Evolutionary conservation across 2,113 vertebrate species (phyloP).

Genomic region (Archocentrus centrarchus): DNA sequence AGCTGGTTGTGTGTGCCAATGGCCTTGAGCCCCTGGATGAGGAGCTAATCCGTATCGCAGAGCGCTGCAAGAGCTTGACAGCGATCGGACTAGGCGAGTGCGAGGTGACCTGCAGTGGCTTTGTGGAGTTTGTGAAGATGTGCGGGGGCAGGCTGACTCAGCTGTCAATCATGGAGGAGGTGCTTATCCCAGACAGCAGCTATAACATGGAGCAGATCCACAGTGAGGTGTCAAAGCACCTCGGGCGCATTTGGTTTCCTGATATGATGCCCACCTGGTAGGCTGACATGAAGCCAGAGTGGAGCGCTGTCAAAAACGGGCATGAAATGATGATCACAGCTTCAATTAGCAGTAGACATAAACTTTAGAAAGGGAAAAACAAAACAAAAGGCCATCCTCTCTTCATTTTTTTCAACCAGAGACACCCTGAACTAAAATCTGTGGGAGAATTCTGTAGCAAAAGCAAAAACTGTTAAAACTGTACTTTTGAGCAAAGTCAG

Average conservation of each 20-base stretch:
- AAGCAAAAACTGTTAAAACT: too few relatives aligned
- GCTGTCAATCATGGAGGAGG: constrained; percentile 96
- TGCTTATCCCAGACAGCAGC: constrained; percentile 93
- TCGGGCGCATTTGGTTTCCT: constrained; percentile 94
- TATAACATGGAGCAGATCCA: constrained; percentile 96
- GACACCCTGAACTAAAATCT: background rate
- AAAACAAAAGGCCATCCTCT: background rate
- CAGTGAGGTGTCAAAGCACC: constrained; percentile 95
- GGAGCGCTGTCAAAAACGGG: background rate
- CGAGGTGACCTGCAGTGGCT: constrained; percentile 95
- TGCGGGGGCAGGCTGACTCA: constrained; percentile 92
- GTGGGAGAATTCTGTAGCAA: background rate
- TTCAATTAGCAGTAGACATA: background rate
- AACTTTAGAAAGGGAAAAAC: background rate
- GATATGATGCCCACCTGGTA: constrained; percentile 98
- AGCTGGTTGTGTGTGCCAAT: constrained; percentile 95
- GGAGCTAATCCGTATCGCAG: constrained; percentile 93
- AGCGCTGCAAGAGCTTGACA: constrained; percentile 90
- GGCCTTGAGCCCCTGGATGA: constrained; percentile 92
- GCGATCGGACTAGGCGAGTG: constrained; percentile 94
- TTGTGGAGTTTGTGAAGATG: constrained; percentile 97
- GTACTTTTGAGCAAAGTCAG: background rate
- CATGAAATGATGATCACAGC: background rate
- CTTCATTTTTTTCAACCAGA: background rate
- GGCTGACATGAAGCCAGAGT: constrained; percentile 1